Base-by-base conservation (phyloP, 2,888 invertebrate species). In the Smittia sp. region DNA sequence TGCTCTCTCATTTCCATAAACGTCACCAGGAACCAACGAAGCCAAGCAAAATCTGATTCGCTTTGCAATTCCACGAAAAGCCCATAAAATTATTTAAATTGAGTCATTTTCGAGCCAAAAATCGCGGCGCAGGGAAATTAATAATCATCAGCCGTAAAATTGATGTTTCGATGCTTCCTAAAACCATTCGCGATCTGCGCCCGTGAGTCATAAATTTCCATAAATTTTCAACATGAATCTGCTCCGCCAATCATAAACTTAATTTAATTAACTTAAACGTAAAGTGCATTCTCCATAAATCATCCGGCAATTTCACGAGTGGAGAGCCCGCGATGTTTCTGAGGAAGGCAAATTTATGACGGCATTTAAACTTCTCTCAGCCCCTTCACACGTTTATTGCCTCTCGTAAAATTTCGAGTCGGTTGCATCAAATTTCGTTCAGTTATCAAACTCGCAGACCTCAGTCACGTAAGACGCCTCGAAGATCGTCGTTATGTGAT, bases 401-500 rank as follows among this genome's bases (percentile, higher is more conserved):
- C 7, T 46, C 46, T 46, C 38, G n/a, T 46, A 46, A n/a, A 46
- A 46, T 13, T 46, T 46, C 15, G 15, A n/a, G 46, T 13, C 2
- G 15, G 3, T n/a, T n/a, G n/a, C 38, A 38, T 38, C 2, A 65
- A n/a, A n/a, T n/a, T n/a, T n/a, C n/a, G n/a, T n/a, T 18, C 52
- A 32, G 15, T 69, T 25, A 69, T 69, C 69, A 54, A 52, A 54
- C 25, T 69, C 69, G 11, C 69, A 69, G 25, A 69, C 32, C 27
- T 69, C 69, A 15, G 69, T 69, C n/a, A 25, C 41, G 15, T 69
- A 69, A 32, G 69, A 54, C 41, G 69, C 52, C 13, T 69, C 69
- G n/a, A 69, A 69, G 11, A 69, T 52, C 4, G 52, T 52, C 13
- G 15, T 54, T 11, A 69, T 52, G 7, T 32, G 69, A 52, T 69